A percentile compares a stretch with the other conserved stretches of the same genome.
phyloP scores from a whole-genome alignment of 2,797 vertebrate species.

The Knipowitschia caucasica region DNA sequence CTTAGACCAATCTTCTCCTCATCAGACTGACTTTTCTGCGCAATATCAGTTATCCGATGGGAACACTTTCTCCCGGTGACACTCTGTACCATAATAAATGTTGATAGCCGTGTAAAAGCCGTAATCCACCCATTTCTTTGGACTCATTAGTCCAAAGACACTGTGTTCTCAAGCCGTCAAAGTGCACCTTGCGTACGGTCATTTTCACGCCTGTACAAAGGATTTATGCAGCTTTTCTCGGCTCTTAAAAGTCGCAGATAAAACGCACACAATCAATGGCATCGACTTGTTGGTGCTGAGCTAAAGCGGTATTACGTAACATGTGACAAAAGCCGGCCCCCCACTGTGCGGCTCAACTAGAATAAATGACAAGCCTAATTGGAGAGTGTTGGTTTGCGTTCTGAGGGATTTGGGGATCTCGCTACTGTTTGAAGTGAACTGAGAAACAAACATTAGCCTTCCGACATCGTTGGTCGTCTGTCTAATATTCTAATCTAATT shows the following conservation, averaged over 20 bases:
- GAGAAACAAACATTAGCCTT: no score
- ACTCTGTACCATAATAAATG: background rate
- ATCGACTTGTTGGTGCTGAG: background rate
- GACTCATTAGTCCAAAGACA: background rate
- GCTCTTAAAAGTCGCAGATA: slow-evolving; percentile 5
- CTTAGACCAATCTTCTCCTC: background rate
- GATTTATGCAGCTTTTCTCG: slow-evolving; percentile 1
- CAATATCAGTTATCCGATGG: background rate
- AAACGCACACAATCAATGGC: slow-evolving; percentile 1
- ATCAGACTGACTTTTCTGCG: background rate
- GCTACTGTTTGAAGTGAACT: no score
- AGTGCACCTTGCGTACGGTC: background rate
- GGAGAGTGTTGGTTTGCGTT: background rate
- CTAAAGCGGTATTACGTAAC: slow-evolving; percentile 5
- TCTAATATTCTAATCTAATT: no score
- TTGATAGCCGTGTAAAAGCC: background rate
- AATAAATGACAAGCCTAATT: background rate
- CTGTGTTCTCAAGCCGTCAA: background rate
- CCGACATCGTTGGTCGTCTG: no score
- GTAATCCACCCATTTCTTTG: no score
- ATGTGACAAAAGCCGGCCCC: background rate
- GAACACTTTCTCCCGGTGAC: background rate
- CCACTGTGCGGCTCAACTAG: background rate
- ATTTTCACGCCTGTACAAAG: background rate
- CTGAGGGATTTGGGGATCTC: background rate